These are phyloP conservation scores for Desmodus rotundus DNA, from an alignment of 2,113 vertebrate species.

Conservation along the genomic window DNA sequence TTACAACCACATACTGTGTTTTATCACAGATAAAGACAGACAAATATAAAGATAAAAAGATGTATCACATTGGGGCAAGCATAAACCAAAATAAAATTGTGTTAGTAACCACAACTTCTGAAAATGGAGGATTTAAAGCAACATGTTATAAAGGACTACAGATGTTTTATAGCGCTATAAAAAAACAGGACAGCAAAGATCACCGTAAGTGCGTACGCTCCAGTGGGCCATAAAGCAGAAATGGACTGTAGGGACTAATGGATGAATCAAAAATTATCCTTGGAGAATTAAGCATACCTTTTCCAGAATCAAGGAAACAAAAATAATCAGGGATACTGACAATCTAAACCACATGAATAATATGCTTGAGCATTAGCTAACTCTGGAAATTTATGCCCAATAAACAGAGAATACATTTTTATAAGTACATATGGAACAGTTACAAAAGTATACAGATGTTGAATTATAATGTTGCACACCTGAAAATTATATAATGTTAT, in stretches of 20 bases:
- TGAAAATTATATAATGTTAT: background rate
- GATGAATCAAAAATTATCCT: background rate
- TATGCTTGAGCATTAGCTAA: background rate
- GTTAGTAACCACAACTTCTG: background rate
- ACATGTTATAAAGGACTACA: background rate
- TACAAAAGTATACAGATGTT: background rate
- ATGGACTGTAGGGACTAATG: background rate
- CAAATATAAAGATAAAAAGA: background rate
- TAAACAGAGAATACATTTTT: background rate
- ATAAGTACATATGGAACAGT: background rate
- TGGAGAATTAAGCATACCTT: background rate
- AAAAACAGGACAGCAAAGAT: background rate
- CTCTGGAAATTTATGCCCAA: background rate
- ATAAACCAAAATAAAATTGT: background rate
- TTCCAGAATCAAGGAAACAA: background rate
- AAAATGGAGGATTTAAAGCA: background rate
- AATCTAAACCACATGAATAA: background rate
- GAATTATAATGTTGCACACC: background rate
- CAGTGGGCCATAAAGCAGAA: background rate
- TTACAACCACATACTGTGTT: background rate
- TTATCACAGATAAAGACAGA: background rate
- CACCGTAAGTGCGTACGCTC: background rate
- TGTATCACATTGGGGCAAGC: background rate
- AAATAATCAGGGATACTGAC: background rate
- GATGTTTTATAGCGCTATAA: background rate